Percentiles rank a stretch among this genome's conserved stretches.
Conservation (phyloP, 2,113 vertebrate species). For the Oreochromis tanganicae region DNA sequence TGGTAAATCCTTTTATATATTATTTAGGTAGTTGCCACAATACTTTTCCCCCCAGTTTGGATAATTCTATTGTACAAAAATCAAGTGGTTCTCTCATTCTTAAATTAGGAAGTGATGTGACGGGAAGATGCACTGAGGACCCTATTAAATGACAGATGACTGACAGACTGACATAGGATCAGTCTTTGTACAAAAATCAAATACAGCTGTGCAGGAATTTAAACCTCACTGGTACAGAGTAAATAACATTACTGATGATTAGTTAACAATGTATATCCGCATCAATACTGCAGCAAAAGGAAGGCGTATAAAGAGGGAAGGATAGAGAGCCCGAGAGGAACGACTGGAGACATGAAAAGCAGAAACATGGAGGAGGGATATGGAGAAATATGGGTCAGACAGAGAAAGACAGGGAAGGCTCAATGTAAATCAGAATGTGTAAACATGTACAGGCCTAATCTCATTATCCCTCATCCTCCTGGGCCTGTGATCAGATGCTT, state of each 20-base stretch:
- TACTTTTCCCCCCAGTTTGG: background rate
- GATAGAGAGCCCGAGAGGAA: background rate
- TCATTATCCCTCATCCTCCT: slow-evolving; percentile 56
- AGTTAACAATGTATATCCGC: background rate
- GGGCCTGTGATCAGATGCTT: slow-evolving; percentile 42
- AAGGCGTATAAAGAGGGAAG: background rate
- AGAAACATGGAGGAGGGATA: slow-evolving; percentile 30
- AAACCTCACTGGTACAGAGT: background rate
- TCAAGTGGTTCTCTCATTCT: background rate
- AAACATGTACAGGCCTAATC: slow-evolving; percentile 68
- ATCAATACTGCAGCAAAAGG: background rate
- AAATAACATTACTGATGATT: background rate
- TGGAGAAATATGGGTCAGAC: slow-evolving; percentile 60
- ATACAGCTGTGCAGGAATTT: background rate
- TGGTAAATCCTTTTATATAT: background rate
- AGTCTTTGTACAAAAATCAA: background rate
- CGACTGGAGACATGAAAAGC: slow-evolving; percentile 19
- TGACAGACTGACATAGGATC: background rate
- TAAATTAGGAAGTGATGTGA: background rate
- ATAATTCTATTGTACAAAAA: background rate
- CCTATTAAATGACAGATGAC: slow-evolving; percentile 38
- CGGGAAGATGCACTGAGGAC: background rate
- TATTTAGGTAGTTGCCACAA: background rate
- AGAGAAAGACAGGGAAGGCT: slow-evolving; percentile 41
- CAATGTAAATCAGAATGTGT: slow-evolving; percentile 63